Evolutionary conservation across 2,888 invertebrate species (phyloP).

Genomic region (Trypoxylon attenuatum): DNA sequence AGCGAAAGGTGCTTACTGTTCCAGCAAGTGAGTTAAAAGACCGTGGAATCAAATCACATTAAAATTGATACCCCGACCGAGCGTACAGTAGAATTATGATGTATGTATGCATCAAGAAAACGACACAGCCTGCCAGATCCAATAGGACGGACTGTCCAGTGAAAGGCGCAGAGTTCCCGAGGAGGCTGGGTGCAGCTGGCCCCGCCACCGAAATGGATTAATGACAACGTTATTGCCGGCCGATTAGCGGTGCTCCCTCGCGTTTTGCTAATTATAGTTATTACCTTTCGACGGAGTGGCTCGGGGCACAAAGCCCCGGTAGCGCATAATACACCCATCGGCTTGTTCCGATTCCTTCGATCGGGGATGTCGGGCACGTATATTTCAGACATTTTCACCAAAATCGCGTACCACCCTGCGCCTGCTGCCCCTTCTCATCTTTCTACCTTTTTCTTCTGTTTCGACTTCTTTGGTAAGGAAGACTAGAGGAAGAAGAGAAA

Average conservation of each 20-base stretch:
- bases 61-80: too few relatives aligned
- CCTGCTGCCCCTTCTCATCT: conserved; percentile 44
- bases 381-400: neutral
- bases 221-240: neutral
- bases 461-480: conserved; percentile 53
- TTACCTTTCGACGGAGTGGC: neutral
- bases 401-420: conserved; percentile 29
- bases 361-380: neutral
- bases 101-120: too few relatives aligned
- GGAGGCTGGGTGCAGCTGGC: neutral
- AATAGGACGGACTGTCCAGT: neutral
- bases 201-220: neutral
- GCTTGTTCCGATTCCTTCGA: neutral
- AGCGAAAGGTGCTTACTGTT: too few relatives aligned
- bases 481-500: too few relatives aligned
- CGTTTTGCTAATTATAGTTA: conserved; percentile 1
- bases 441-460: conserved; percentile 55
- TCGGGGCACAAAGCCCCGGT: neutral
- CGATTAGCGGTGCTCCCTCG: neutral
- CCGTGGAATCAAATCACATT: too few relatives aligned
- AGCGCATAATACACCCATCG: too few relatives aligned
- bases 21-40: too few relatives aligned
- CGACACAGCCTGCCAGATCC: neutral
- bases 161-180: too few relatives aligned
- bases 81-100: too few relatives aligned